A percentile compares a stretch with the other conserved stretches of the same genome.
phyloP scores from a whole-genome alignment of 2,888 invertebrate species.

The Sesia bembeciformis region DNA sequence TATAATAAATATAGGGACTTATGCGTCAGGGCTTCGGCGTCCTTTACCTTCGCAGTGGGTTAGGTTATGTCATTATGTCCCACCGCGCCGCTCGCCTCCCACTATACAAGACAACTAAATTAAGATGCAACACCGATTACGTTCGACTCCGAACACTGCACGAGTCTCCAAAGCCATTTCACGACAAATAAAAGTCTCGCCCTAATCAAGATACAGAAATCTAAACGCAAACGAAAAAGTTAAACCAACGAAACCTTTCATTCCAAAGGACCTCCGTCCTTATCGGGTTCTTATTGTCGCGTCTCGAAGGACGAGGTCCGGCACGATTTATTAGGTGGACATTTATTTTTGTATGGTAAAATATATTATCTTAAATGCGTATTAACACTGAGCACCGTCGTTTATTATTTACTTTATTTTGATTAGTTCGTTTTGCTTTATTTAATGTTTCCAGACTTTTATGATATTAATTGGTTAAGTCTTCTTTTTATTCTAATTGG shows the following conservation, averaged over 20 bases:
- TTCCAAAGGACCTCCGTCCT: conserved; percentile 38
- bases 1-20: conserved; percentile 32
- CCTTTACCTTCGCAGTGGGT: conserved; percentile 43
- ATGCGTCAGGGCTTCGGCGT: conserved; percentile 29
- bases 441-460: not conserved
- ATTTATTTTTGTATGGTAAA: conserved; percentile 64
- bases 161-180: conserved; percentile 26
- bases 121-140: conserved; percentile 71
- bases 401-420: conserved; percentile 52
- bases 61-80: conserved; percentile 30
- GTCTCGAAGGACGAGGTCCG: conserved; percentile 54
- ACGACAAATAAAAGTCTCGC: conserved; percentile 17
- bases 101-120: conserved; percentile 71
- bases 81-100: conserved; percentile 41
- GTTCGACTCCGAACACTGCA: conserved; percentile 23
- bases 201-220: conserved; percentile 16
- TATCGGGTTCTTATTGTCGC: conserved; percentile 63
- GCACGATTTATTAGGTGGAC: conserved; percentile 67
- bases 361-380: conserved; percentile 73
- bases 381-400: conserved; percentile 65
- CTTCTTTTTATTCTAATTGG: no score
- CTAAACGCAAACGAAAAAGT: conserved; percentile 38
- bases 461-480: no score
- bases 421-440: conserved; percentile 21
- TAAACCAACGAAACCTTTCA: conserved; percentile 23